A percentile compares a stretch with the other conserved stretches of the same genome.
These are phyloP conservation scores for Ammodytes marinus DNA, from an alignment of 2,113 vertebrate genomes.

Conservation along the genomic window DNA sequence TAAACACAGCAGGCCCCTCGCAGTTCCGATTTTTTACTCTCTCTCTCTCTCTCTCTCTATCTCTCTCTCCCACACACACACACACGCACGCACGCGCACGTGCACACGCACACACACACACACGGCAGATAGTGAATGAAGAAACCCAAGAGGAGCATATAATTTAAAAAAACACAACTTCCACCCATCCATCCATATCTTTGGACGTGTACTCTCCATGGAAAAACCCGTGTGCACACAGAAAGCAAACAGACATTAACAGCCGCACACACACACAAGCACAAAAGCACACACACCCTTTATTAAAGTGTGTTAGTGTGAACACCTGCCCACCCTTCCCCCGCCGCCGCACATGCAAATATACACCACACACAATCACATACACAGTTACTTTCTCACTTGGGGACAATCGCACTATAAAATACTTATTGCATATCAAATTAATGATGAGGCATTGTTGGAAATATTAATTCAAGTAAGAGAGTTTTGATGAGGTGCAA, in stretches of 20 bases:
- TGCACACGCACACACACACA: constrained; percentile 13
- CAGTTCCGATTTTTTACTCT: constrained; percentile 48
- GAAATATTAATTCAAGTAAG: constrained; percentile 58
- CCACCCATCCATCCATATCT: constrained; percentile 42
- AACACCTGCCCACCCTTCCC: constrained; percentile 84
- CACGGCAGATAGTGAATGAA: constrained; percentile 47
- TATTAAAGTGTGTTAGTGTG: constrained; percentile 71
- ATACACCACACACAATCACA: constrained; percentile 59
- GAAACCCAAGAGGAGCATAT: constrained; percentile 56
- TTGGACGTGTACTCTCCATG: constrained; percentile 41
- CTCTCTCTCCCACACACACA: constrained; percentile 18
- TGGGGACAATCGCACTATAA: constrained; percentile 50
- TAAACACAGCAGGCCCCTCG: constrained; percentile 63
- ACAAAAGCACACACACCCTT: constrained; percentile 58
- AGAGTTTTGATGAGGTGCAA: constrained; percentile 28
- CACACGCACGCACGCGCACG: constrained; percentile 17
- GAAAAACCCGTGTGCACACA: constrained; percentile 45
- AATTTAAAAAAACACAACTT: constrained; percentile 57
- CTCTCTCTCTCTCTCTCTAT: not conserved
- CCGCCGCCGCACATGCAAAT: constrained; percentile 61
- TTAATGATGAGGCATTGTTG: constrained; percentile 41
- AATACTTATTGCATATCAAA: constrained; percentile 61
- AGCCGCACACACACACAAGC: constrained; percentile 17
- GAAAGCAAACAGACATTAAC: constrained; percentile 36
- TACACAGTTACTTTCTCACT: constrained; percentile 40